Evolutionary conservation across 2,113 vertebrate species (phyloP), one percentile per base, ranked within the genome.

Genomic region (Triplophysa tibetana): DNA sequence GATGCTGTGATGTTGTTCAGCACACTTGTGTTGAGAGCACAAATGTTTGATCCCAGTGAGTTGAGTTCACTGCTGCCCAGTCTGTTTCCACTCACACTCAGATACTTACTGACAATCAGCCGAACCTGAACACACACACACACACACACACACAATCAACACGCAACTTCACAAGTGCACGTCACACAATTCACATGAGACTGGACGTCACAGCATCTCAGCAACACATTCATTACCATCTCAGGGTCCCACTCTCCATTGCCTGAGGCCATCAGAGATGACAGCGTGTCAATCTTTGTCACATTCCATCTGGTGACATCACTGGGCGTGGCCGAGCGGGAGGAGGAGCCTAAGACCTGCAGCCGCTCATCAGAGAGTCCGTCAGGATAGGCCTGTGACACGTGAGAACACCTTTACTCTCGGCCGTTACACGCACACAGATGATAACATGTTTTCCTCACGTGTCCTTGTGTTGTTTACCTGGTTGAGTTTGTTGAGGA

Each of bases 401-500:
- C 7, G 69, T 38, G 48, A 69, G 19, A 66, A 67, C 29, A 78
- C 45, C 9, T 16, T 50, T 2, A 4, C 0, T 70, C 14, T 61
- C 10, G 48, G 24, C 58, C 9, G 24, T 23, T 70, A 10, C 23
- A 50, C 17, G 1, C 33, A 38, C 33, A 21, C 19, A 58, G 7
- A 8, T 58, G 19, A 8, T 9, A 9, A n/a, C 8, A 7, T n/a
- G 7, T 8, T n/a, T n/a, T 9, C 5, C 5, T 56, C 50, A 52
- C 3, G 1, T 16, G 13, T n/a, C n/a, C n/a, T n/a, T n/a, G n/a
- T 17, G 23, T 38, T 4, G 6, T 80, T 21, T 73, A 94, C 93
- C 92, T 93, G 80, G 52, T 75, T 80, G 68, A 94, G 78, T 82
- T 88, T 93, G n/a, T 70, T 29, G 79, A 93, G 89, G 63, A 94